A percentile compares a stretch with the other conserved stretches of the same genome.
phyloP scores from a whole-genome alignment of 2,797 vertebrate species.

The Paratrypauchen microcephalus region DNA sequence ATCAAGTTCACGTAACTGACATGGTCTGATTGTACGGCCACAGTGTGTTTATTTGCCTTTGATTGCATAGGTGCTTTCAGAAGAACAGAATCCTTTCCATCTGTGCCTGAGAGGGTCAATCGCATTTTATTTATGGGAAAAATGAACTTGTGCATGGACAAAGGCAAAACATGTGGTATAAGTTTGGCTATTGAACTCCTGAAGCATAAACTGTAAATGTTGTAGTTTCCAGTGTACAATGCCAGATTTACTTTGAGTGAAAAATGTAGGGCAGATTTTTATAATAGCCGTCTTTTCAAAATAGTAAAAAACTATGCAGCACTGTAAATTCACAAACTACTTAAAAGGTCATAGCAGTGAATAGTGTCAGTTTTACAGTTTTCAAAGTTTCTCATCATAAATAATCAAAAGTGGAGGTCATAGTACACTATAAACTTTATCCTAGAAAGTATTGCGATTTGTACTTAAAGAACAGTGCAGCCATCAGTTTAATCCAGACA shows the following conservation, averaged over 20 bases:
- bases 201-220: constrained; percentile 19
- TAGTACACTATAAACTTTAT: not conserved
- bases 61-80: constrained; percentile 11
- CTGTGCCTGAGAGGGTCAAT: constrained; percentile 39
- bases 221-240: constrained; percentile 9
- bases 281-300: not conserved
- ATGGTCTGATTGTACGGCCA: constrained; percentile 45
- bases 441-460: not conserved
- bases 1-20: constrained; percentile 51
- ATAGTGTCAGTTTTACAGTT: constrained; percentile 5
- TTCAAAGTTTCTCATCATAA: not conserved
- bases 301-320: not conserved
- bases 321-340: constrained; percentile 2
- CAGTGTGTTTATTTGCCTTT: constrained; percentile 41
- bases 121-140: constrained; percentile 38
- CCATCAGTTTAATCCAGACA: not conserved
- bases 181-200: constrained; percentile 40
- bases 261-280: not conserved
- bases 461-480: not conserved
- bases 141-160: constrained; percentile 22
- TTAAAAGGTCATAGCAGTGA: constrained; percentile 2
- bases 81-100: constrained; percentile 39
- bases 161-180: constrained; percentile 40
- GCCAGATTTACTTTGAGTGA: constrained; percentile 3
- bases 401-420: not conserved